Conservation (phyloP, 2,888 invertebrate species). For the Lepidochitona cinerea region DNA sequence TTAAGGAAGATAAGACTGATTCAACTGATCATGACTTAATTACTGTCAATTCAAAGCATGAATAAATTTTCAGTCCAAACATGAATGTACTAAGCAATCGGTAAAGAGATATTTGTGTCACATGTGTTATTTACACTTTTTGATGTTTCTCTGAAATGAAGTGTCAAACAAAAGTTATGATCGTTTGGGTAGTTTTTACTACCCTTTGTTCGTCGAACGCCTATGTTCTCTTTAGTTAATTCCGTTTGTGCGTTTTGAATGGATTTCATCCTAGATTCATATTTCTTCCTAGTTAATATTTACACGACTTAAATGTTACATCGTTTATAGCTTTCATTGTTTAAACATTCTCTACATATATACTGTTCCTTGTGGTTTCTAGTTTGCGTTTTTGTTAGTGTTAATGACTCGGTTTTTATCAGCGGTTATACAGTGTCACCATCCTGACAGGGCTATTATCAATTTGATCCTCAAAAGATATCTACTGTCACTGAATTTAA, state of each 20-base stretch:
- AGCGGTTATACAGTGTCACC: no score
- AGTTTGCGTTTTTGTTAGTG: background rate
- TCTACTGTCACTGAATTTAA: no score
- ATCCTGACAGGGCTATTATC: no score
- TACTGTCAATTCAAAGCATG: no score
- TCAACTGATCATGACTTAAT: no score
- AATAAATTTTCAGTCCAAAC: no score
- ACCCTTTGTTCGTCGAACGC: background rate
- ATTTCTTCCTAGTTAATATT: constrained; percentile 2
- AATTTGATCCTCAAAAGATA: background rate
- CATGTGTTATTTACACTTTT: background rate
- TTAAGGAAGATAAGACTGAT: no score
- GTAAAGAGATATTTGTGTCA: no score
- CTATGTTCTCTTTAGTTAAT: background rate
- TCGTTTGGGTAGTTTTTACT: background rate
- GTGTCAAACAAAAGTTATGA: constrained; percentile 9
- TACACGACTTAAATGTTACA: constrained; percentile 2
- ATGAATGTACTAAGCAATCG: no score
- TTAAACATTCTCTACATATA: background rate
- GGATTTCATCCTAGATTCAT: constrained; percentile 5
- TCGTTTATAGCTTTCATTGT: constrained; percentile 5
- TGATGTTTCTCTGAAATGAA: constrained; percentile 4
- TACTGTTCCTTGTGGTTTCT: constrained; percentile 4
- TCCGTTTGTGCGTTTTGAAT: background rate
- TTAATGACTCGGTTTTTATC: background rate